Conservation (phyloP, 2,113 vertebrate genomes). For the Cromileptes altivelis region DNA sequence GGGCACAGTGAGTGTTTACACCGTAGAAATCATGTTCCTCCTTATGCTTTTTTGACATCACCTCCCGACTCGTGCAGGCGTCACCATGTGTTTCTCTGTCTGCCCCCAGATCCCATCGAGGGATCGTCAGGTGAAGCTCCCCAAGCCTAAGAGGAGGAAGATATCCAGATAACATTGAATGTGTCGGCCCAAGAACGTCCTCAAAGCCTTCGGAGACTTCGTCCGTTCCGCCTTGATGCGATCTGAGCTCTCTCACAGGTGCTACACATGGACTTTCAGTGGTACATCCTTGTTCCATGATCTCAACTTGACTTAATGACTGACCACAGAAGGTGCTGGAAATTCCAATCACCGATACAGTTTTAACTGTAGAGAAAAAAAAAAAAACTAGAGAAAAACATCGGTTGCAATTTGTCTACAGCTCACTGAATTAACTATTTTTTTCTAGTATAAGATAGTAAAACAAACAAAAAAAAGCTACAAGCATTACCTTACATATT, state of each 20-base stretch:
- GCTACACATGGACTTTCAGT: constrained; percentile 79
- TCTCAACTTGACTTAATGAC: constrained; percentile 67
- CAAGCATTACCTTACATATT: constrained; percentile 88
- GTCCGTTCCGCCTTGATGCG: constrained; percentile 60
- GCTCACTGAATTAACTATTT: constrained; percentile 91
- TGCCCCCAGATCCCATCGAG: constrained; percentile 91
- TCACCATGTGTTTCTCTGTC: not conserved
- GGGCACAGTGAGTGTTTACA: constrained; percentile 91
- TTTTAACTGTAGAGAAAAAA: constrained; percentile 78
- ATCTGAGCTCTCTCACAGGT: constrained; percentile 80
- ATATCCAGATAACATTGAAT: constrained; percentile 99
- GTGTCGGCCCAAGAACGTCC: constrained; percentile 82
- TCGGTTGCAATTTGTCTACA: constrained; percentile 89
- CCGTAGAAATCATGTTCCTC: not conserved
- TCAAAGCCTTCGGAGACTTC: constrained; percentile 75
- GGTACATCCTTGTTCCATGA: constrained; percentile 81
- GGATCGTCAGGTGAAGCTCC: constrained; percentile 96
- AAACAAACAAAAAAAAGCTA: constrained; percentile 89
- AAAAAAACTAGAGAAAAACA: constrained; percentile 40
- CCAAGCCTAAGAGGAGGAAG: constrained; percentile 99
- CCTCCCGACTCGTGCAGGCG: not conserved
- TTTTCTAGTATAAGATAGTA: constrained; percentile 93
- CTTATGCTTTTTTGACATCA: not conserved
- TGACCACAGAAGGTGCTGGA: constrained; percentile 86
- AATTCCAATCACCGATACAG: constrained; percentile 85